Conservation (phyloP, 1,140 invertebrate genomes). For the Drosophila quadrilineata region DNA sequence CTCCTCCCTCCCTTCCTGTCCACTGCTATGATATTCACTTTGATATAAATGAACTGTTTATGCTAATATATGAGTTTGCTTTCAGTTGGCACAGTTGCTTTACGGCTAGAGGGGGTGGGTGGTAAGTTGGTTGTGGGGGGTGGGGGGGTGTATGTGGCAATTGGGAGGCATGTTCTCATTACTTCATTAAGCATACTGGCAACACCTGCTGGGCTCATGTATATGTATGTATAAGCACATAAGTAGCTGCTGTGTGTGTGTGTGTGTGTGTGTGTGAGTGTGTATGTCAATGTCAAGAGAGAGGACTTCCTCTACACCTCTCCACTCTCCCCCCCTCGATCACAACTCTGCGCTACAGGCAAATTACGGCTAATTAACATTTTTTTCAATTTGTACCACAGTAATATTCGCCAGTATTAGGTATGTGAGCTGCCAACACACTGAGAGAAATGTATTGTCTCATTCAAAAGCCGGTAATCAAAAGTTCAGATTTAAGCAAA, state of each 20-base stretch:
- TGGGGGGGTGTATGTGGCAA: neutral
- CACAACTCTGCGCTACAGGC: constrained; percentile 29
- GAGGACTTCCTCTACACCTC: constrained; percentile 22
- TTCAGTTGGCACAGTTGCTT: constrained; percentile 6
- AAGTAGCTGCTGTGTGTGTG: no score
- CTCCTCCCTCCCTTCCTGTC: no score
- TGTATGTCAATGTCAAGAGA: constrained; percentile 65
- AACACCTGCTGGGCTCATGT: constrained; percentile 66
- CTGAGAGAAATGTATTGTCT: constrained; percentile 6
- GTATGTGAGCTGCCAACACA: constrained; percentile 10
- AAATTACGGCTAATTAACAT: constrained; percentile 75
- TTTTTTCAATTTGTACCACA: constrained; percentile 69
- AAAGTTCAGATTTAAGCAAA: no score
- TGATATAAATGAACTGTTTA: constrained; percentile 76
- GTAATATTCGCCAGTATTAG: constrained; percentile 37
- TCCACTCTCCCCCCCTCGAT: no score
- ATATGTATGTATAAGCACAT: neutral
- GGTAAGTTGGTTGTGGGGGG: no score
- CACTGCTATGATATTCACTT: constrained; percentile 27
- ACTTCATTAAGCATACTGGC: constrained; percentile 64
- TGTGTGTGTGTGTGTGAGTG: constrained; percentile 1
- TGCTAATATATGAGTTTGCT: constrained; percentile 75
- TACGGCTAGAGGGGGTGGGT: no score
- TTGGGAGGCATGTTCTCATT: constrained; percentile 38
- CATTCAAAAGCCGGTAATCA: no score